Evolutionary conservation across 2,888 invertebrate genomes (phyloP), one percentile per base, ranked within the genome.

Genomic region (Lycophotia porphyrea): DNA sequence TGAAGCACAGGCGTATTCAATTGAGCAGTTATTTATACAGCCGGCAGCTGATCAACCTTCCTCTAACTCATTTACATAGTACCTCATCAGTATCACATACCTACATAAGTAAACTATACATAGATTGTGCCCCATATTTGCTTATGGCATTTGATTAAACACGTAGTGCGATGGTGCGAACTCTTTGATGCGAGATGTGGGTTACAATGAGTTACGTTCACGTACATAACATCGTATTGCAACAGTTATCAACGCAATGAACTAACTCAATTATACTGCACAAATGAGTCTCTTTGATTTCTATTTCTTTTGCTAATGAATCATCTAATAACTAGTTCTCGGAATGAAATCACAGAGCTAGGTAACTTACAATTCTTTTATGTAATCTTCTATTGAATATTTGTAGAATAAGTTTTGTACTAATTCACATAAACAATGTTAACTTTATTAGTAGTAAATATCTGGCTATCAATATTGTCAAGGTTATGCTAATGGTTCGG

Each of bases 21-120:
- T 87, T 83, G 84, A 82, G 85, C 86, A 81, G 84, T 82, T 92
- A 92, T 94, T 93, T 93, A 92, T 90, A 89, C 93, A 93, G 92
- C 88, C 88, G 91, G 88, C 89, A 90, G 88, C 91, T 91, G 92
- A 93, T 92, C 92, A 92, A 88, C 91, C 91, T 92, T 88, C 89
- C 86, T 88, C 83, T 77, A 87, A 84, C 86, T 89, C 84, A 93
- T 93, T 93, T 92, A 91, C 92, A 92, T 93, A 87, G 86, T 86
- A 89, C 87, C 84, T 88, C 87, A 85, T 90, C n/a, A n/a, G n/a
- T n/a, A n/a, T n/a, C 78, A 85, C 81, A 88, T 91, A 87, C 85
- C 80, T 78, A 86, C 72, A 74, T 73, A 82, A 84, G 74, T 83
- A 82, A 85, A 78, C 77, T 71, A 80, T 81, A 79, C 84, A 85